A percentile compares a stretch with the other conserved stretches of the same genome.
phyloP scores from a whole-genome alignment of 2,113 vertebrate genomes.

The Mixornis gularis region DNA sequence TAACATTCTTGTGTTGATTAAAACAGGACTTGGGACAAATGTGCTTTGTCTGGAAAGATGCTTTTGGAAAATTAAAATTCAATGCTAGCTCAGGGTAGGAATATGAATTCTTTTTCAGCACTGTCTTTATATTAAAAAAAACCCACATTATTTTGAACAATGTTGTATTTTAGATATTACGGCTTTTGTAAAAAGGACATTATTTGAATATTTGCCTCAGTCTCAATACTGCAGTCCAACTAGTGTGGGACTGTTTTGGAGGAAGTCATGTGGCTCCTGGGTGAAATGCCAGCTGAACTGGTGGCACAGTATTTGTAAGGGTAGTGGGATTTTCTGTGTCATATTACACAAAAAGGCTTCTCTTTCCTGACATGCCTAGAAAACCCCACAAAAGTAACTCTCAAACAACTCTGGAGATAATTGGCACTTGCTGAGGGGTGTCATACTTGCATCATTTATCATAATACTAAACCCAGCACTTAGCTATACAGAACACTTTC shows the following conservation, averaged over 20 bases:
- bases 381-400: neutral
- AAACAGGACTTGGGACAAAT: neutral
- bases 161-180: neutral
- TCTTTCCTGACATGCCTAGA: neutral
- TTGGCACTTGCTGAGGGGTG: neutral
- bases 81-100: neutral
- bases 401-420: neutral
- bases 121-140: neutral
- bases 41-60: neutral
- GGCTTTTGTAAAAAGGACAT: neutral
- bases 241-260: neutral
- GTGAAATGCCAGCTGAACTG: neutral
- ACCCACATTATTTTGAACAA: neutral
- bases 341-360: neutral
- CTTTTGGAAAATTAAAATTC: neutral
- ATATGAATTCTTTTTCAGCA: neutral
- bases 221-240: neutral
- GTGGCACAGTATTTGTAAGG: neutral
- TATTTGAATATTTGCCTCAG: neutral
- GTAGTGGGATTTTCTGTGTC: neutral
- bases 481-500: neutral
- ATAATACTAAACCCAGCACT: neutral
- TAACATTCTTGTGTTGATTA: neutral
- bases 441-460: neutral
- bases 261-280: accelerated